Base-by-base conservation (phyloP, 2,797 vertebrate genomes). In the Mergus octosetaceus region DNA sequence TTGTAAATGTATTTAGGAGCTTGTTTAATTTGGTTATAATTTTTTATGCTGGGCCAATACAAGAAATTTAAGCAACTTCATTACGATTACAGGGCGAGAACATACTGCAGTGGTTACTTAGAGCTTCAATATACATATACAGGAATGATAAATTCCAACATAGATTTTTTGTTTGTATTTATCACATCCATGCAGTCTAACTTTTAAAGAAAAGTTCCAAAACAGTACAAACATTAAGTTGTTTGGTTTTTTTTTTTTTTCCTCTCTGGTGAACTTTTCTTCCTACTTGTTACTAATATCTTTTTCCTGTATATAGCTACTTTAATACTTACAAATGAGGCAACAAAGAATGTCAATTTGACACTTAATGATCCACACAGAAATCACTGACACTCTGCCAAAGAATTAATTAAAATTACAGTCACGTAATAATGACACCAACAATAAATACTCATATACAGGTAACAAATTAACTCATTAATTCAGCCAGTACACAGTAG, bases 381-480 rank as follows among this genome's bases (percentile, higher is more conserved):
- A 94, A 94, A 91, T 78, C 87, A 89, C 73, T 91, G 70, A 70
- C 34, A 64, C 2, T 13, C 45, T 84, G 73, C 71, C 79, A 92
- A 94, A 43, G 66, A 91, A 94, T 86, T 95, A 94, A 95, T 97
- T 96, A 94, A 94, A 94, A 93, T 86, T 94, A 79, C 34, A 93
- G 73, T 87, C 86, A 91, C 39, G 90, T 84, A 72, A 93, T 85
- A 89, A 95, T 87, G 86, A 83, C 69, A 64, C 36, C 49, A 87
- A 79, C 47, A 86, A 90, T 93, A 97, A 95, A 91, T 93, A 94
- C 87, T 92, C 70, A 76, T 78, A 75, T 75, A 82, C 85, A 91
- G 87, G 91, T 96, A 96, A 93, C 92, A 95, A 95, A 92, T 94
- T 94, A 95, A 93, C 70, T 94, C 82, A 89, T 91, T 95, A 94